Evolutionary conservation across 2,888 invertebrate genomes (phyloP).

Genomic region (Vanessa cardui): DNA sequence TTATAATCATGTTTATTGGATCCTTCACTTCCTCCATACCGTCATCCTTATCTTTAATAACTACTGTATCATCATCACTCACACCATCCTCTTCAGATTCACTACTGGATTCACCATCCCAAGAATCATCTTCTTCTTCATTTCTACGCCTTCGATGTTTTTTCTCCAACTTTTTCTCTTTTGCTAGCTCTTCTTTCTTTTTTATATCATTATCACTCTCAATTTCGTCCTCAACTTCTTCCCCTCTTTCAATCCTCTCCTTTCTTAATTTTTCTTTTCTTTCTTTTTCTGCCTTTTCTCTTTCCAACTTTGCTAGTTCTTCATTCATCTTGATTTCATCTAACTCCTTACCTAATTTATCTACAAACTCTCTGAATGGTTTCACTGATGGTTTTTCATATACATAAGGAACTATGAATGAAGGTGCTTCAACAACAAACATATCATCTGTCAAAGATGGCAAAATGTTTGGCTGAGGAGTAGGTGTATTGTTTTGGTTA

Average conservation of each 20-base stretch:
- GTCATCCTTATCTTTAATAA: constrained; percentile 83
- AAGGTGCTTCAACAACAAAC: constrained; percentile 96
- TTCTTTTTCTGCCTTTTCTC: constrained; percentile 64
- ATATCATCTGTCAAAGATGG: constrained; percentile 95
- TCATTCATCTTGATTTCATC: constrained; percentile 75
- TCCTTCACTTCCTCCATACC: constrained; percentile 78
- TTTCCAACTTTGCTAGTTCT: constrained; percentile 64
- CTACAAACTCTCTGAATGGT: constrained; percentile 89
- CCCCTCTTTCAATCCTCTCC: constrained; percentile 63
- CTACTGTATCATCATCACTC: constrained; percentile 76
- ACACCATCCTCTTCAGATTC: constrained; percentile 78
- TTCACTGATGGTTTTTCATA: constrained; percentile 95
- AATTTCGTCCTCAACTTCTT: constrained; percentile 52
- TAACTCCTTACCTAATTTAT: constrained; percentile 85
- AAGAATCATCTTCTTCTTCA: constrained; percentile 83
- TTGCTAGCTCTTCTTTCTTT: constrained; percentile 52
- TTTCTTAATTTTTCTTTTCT: constrained; percentile 73
- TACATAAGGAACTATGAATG: constrained; percentile 96
- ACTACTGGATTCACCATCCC: constrained; percentile 82
- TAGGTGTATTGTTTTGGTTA: constrained; percentile 45
- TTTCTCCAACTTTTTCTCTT: constrained; percentile 64
- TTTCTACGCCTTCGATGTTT: constrained; percentile 62
- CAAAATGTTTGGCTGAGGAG: constrained; percentile 80
- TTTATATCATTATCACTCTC: constrained; percentile 47
- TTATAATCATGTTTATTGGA: constrained; percentile 67